Base-by-base conservation (phyloP, 2,113 vertebrate species). In the Vulpes ferrilata region DNA sequence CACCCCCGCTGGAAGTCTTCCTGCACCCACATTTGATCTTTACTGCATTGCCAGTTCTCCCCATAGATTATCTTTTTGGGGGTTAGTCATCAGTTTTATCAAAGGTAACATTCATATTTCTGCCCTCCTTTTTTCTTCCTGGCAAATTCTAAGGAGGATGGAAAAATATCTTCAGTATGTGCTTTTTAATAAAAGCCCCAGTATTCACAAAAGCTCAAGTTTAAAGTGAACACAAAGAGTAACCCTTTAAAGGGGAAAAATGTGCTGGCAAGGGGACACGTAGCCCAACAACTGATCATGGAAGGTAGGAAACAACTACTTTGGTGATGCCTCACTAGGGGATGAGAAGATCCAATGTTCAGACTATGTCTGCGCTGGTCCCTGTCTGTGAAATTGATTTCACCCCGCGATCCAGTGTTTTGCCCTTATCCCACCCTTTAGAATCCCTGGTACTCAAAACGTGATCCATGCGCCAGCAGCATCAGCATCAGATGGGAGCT, bases 21-120 rank as follows among this genome's bases (percentile, higher is more conserved):
- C 35, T 94, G 60, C 7, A 82, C 38, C 38, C 11, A 6, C 7
- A 51, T 67, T 53, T 86, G 27, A 78, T 17, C 48, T 60, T 69
- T 30, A 48, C 38, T 76, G 22, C n/a, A 62, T 4, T 38, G 17
- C 22, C 13, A 53, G 32, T 13, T 62, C 25, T 93, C 27, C 64
- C 48, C 22, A 22, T 13, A 60, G 27, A 23, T 71, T 81, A 59
- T 60, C 55, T 86, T 84, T 84, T 71, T 30, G 27, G 43, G 60
- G 35, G 23, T 64, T 64, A 20, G 19, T 79, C 55, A 88, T 82
- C 43, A 57, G 27, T 65, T 88, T 84, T 69, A 19, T 76, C 30
- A 92, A 96, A 93, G 12, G 8, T 79, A 13, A 71, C 53, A 97
- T 78, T 81, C 30, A 11, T 82, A 78, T 76, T 78, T 95, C 35